Evolutionary conservation across 1,140 invertebrate genomes (phyloP), one percentile per base, ranked within the genome.

Genomic region (Drosophila dunni): DNA sequence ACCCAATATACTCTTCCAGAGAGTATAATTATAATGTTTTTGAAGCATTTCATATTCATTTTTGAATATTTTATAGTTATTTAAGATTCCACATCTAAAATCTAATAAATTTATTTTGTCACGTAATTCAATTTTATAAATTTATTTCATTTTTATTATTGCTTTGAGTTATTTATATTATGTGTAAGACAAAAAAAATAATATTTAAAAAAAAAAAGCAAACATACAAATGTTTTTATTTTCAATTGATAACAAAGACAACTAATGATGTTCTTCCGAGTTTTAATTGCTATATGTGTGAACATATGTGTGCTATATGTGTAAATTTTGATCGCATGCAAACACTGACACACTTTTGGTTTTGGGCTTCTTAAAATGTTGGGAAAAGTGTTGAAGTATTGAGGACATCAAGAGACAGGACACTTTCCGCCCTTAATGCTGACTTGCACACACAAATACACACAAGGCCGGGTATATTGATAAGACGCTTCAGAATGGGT

Each of bases 401-500:
- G 44, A 45, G 44, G 13, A 45, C 44, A 45, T 17, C 44, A 13
- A 45, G 15, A 3, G 13, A 3, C 44, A 17, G 44, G 1, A 8
- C 44, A 45, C 44, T 45, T 11, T 45, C 13, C 15, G 15, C 38
- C n/a, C 61, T 50, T 56, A 72, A 58, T 1, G 81, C 80, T 82
- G 75, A 79, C 80, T 82, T 65, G 75, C 80, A 82, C 75, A 54
- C 10, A 73, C 66, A 60, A 51, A 67, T 20, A 20, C 17, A 20
- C 17, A 10, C 36, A 57, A 53, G 60, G 79, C 34, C 48, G 42
- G 1, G 17, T 20, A 20, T 20, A 62, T 75, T 62, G 64, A 65
- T 44, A 78, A 20, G 69, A 64, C 74, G 72, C 51, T 77, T 75
- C 69, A 54, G 54, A 78, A 85, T 85, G 81, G 81, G 81, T 85